A percentile compares a stretch with the other conserved stretches of the same genome.
Evolutionary conservation across 2,888 invertebrate genomes (phyloP).

Genomic region (Eilema depressum): DNA sequence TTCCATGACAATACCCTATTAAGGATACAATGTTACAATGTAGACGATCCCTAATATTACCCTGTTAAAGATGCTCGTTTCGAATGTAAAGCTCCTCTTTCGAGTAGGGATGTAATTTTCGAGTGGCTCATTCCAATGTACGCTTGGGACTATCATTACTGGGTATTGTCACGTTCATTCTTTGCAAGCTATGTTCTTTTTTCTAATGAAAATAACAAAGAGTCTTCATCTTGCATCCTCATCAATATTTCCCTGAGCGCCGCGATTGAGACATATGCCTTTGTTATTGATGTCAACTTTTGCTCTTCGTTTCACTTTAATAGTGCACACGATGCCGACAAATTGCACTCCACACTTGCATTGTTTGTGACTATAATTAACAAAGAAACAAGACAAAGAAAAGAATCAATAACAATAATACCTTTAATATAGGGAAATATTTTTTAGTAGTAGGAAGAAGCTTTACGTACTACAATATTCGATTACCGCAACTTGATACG

Average conservation of each 20-base stretch:
- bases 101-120: conserved; percentile 51
- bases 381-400: neutral
- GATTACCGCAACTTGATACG: neutral
- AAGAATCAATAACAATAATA: neutral
- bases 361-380: conserved; percentile 1
- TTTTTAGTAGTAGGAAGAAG: neutral
- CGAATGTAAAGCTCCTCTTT: conserved; percentile 53
- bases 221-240: conserved; percentile 39
- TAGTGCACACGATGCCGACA: conserved; percentile 25
- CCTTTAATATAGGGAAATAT: neutral
- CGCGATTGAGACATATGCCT: conserved; percentile 34
- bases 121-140: conserved; percentile 65
- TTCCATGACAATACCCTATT: conserved; percentile 75
- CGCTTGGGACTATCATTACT: conserved; percentile 62
- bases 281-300: conserved; percentile 43
- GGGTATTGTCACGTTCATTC: conserved; percentile 53
- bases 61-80: conserved; percentile 55
- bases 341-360: conserved; percentile 22
- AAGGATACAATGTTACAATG: conserved; percentile 68
- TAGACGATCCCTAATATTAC: conserved; percentile 52
- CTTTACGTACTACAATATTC: neutral
- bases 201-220: conserved; percentile 46
- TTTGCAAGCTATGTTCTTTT: conserved; percentile 39
- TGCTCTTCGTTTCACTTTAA: conserved; percentile 32
- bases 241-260: conserved; percentile 42